Evolutionary conservation across 2,113 vertebrate genomes (phyloP), one percentile per base, ranked within the genome.

Genomic region (Crocuta crocuta): DNA sequence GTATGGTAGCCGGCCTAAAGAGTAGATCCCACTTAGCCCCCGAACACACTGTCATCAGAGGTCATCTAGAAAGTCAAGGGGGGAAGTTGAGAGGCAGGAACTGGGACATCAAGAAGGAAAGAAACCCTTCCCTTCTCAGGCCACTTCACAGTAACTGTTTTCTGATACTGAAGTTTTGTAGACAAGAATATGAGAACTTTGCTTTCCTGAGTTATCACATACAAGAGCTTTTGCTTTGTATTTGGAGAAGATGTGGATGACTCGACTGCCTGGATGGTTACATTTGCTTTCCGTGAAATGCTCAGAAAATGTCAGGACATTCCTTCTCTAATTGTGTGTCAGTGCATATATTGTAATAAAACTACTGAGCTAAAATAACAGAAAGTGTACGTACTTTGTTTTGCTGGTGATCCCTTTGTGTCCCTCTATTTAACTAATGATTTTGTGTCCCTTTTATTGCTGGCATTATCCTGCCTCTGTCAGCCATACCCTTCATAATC

Each of bases 331-430:
- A 97, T 96, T 55, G 61, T 98, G 97, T 98, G 98, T 98, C 98
- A 63, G 73, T 97, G 97, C 96, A 61, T 98, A 98, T 98, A 98
- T 98, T 99, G 98, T 99, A 99, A 98, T 99, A 99, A 99, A 99
- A 98, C 98, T 97, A 98, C 76, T 98, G 97, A 97, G 98, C 98
- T 98, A 98, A 99, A 98, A 95, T 53, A 96, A 70, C 73, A 45
- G 73, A 58, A 61, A 28, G 33, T 91, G 85, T 96, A 83, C 55
- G 90, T 96, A 0, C 68, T 96, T 88, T 93, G 81, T 97, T 70
- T 93, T 86, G 19, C 55, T 96, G 90, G 76, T 88, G 48, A 26
- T 78, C 85, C 35, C 53, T 97, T 97, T 86, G 35, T 97, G 10
- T 83, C 97, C 91, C 83, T 26, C 86, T 48, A 16, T 83, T 31